Evolutionary conservation across 2,797 vertebrate species (phyloP).

Genomic region (Anguilla obscura): DNA sequence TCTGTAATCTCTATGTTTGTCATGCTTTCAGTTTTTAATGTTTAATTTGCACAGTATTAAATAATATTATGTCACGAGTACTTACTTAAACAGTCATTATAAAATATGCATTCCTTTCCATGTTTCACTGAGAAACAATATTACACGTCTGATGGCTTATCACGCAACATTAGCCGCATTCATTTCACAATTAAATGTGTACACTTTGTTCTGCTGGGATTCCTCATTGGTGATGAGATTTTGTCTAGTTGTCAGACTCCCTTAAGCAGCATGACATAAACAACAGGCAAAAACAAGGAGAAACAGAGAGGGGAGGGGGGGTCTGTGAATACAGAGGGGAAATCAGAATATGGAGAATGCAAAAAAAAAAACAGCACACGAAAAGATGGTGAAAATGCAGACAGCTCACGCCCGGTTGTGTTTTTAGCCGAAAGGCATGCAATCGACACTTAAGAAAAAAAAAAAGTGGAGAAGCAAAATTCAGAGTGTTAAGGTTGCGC

Average conservation of each 20-base stretch:
- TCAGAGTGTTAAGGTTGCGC: not conserved
- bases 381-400: not conserved
- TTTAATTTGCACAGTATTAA: not conserved
- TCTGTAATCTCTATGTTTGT: not conserved
- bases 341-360: too few species aligned
- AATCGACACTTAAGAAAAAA: not conserved
- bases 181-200: not conserved
- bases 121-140: slow-evolving; percentile 8
- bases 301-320: too few species aligned
- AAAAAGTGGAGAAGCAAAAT: not conserved
- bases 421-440: not conserved
- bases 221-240: not conserved
- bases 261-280: not conserved
- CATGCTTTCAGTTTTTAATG: not conserved
- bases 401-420: not conserved
- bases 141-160: not conserved
- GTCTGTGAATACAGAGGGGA: too few species aligned
- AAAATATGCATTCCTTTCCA: not conserved
- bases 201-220: not conserved
- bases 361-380: too few species aligned
- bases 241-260: not conserved
- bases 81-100: not conserved
- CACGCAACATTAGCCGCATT: not conserved
- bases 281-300: too few species aligned
- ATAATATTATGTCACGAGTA: not conserved